Conservation (phyloP, 2,113 vertebrate species). For the Ranitomeya variabilis region DNA sequence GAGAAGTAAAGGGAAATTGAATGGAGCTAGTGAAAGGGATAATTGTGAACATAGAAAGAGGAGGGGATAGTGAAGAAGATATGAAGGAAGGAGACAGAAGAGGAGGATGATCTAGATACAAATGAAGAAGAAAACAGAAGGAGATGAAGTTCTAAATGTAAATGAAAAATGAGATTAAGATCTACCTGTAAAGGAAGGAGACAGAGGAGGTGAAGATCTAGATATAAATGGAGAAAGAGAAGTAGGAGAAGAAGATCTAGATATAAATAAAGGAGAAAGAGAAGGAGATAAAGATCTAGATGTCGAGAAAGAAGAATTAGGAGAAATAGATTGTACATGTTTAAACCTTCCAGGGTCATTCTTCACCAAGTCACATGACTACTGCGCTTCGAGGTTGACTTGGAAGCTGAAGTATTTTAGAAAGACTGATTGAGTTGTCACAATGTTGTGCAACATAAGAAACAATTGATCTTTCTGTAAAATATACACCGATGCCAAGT, state of each 20-base stretch:
- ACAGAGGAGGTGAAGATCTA: not conserved
- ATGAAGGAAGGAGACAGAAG: no score
- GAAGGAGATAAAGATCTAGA: no score
- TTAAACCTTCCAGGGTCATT: not conserved
- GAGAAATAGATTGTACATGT: no score
- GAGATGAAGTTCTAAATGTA: not conserved
- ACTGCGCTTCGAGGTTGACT: not conserved
- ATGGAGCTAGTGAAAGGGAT: no score
- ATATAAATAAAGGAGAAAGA: no score
- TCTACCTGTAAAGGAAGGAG: no score
- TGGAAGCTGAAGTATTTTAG: not conserved
- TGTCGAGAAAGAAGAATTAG: no score
- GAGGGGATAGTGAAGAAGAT: no score
- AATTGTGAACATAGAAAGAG: no score
- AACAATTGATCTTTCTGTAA: not conserved
- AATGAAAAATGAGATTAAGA: not conserved
- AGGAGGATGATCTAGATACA: no score
- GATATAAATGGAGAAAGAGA: not conserved
- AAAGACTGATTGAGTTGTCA: not conserved
- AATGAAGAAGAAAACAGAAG: no score
- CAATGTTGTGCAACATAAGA: not conserved
- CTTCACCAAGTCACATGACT: not conserved
- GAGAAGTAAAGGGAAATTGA: no score
- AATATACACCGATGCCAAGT: not conserved
- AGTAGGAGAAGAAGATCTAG: not conserved